phyloP scores from a whole-genome alignment of 1,140 invertebrate species.

The Scaptomyza hsui region DNA sequence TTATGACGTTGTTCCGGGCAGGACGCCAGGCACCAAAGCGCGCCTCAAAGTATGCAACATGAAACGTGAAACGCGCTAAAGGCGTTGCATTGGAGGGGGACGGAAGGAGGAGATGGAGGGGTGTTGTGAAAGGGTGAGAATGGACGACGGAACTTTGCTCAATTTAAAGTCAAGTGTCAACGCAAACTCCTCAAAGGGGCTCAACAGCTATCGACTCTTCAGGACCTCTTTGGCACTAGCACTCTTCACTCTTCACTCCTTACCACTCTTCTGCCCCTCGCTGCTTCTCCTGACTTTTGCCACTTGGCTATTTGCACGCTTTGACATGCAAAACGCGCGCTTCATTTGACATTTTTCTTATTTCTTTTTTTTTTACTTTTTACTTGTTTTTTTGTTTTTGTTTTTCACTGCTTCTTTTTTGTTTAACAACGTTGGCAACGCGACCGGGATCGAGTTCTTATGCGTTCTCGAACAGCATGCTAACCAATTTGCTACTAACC shows the following conservation, averaged over 20 bases:
- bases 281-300: neutral
- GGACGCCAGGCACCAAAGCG: conserved; percentile 32
- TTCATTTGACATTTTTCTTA: conserved; percentile 78
- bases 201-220: conserved; percentile 65
- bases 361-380: conserved; percentile 31
- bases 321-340: conserved; percentile 79
- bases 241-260: conserved; percentile 15
- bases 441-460: conserved; percentile 30
- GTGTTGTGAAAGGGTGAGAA: neutral
- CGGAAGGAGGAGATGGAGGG: neutral
- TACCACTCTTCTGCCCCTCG: neutral
- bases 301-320: conserved; percentile 50
- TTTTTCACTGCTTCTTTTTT: conserved; percentile 4
- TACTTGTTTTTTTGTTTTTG: conserved; percentile 5
- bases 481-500: conserved; percentile 33
- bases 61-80: conserved; percentile 17
- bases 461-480: conserved; percentile 7
- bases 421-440: conserved; percentile 21
- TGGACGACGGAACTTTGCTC: conserved; percentile 55
- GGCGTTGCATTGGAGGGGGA: neutral
- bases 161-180: conserved; percentile 82
- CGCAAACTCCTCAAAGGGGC: conserved; percentile 70
- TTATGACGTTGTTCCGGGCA: conserved; percentile 53
- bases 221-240: conserved; percentile 50
- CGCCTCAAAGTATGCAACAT: conserved; percentile 55